Conservation (phyloP, 2,888 invertebrate species). For the Mycogona germanica region DNA sequence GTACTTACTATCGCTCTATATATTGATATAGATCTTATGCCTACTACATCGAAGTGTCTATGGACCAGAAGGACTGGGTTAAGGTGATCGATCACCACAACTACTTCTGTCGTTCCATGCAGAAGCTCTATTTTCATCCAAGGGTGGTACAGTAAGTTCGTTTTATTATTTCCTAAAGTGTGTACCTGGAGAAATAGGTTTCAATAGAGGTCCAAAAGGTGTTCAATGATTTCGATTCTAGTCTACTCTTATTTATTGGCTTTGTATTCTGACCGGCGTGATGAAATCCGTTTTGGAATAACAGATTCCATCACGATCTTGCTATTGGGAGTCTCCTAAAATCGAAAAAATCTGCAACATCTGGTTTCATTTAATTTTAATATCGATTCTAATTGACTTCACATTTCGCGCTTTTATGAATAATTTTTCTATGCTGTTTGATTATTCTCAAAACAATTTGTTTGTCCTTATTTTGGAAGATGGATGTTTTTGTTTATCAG, state of each 20-base stretch:
- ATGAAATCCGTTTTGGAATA: background rate
- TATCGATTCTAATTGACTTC: too few species aligned
- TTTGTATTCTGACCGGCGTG: background rate
- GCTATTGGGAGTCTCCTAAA: too few species aligned
- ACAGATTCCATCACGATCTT: too few species aligned
- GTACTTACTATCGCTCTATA: slow-evolving; percentile 44
- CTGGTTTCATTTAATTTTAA: too few species aligned
- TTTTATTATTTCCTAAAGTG: background rate
- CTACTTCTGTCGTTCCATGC: slow-evolving; percentile 94
- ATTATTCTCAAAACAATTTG: too few species aligned
- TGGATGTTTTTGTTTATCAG: too few species aligned
- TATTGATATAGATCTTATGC: slow-evolving; percentile 50
- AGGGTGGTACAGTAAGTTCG: slow-evolving; percentile 57
- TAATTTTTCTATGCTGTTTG: too few species aligned
- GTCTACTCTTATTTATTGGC: too few species aligned
- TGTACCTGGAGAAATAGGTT: slow-evolving; percentile 1
- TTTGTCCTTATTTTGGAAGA: too few species aligned
- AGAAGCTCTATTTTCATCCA: slow-evolving; percentile 80
- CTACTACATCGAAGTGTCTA: slow-evolving; percentile 71
- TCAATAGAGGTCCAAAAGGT: background rate
- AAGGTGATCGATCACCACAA: slow-evolving; percentile 82
- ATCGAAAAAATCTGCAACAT: too few species aligned
- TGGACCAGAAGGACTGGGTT: slow-evolving; percentile 92
- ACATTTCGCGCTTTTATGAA: too few species aligned
- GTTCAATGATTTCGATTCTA: too few species aligned